These are phyloP conservation scores for Prionchulus punctatus DNA, from an alignment of 2,888 invertebrate genomes.

Conservation along the genomic window DNA sequence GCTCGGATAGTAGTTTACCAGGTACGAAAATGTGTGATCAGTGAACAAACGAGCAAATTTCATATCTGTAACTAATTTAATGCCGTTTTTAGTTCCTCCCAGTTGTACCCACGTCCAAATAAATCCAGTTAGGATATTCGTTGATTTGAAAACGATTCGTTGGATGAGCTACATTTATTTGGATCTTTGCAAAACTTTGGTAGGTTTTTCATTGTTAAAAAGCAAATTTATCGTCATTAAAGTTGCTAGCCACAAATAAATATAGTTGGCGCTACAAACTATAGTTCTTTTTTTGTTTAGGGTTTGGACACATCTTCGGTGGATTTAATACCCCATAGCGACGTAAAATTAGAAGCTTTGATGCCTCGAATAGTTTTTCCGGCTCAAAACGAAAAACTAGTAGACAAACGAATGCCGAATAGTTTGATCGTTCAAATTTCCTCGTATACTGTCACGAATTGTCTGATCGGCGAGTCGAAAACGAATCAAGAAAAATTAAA, in stretches of 20 bases:
- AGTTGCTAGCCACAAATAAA: too few species aligned
- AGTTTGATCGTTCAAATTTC: too few species aligned
- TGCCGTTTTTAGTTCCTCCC: slow-evolving; percentile 59
- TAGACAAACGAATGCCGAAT: too few species aligned
- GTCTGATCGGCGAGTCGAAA: too few species aligned
- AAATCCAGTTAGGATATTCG: slow-evolving; percentile 69
- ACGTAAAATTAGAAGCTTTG: slow-evolving; percentile 74
- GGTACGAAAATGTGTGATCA: too few species aligned
- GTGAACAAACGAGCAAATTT: too few species aligned
- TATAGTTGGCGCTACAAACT: too few species aligned
- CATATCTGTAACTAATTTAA: slow-evolving; percentile 33
- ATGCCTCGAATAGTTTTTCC: slow-evolving; percentile 90
- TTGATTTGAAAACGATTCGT: slow-evolving; percentile 69
- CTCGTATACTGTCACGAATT: too few species aligned
- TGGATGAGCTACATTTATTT: slow-evolving; percentile 87
- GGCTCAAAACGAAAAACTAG: too few species aligned
- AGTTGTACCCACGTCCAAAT: slow-evolving; percentile 77
- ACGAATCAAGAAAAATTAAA: too few species aligned
- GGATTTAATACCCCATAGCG: slow-evolving; percentile 42
- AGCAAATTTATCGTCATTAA: too few species aligned
- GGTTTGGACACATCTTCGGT: slow-evolving; percentile 12
- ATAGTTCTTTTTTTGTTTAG: slow-evolving; percentile 13
- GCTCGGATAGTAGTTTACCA: slow-evolving; percentile 44
- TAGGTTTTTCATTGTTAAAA: too few species aligned
- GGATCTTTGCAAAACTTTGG: slow-evolving; percentile 57